Base-by-base conservation (phyloP, 2,888 invertebrate genomes). In the Nemotelus pantherinus region DNA sequence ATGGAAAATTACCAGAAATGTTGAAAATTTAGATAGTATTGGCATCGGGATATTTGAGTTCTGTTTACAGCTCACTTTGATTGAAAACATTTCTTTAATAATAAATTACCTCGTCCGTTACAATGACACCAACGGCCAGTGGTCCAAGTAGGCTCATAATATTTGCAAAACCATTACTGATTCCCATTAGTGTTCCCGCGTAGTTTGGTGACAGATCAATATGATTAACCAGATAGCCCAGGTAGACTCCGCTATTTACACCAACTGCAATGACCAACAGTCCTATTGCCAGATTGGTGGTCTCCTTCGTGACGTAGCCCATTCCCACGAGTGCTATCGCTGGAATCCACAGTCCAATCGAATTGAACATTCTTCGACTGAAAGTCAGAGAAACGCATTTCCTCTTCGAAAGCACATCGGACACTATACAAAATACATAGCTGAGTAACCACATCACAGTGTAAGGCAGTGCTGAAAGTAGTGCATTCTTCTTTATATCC, bases 171-270 rank as follows among this genome's bases (percentile, higher is more conserved):
- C 91, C 89, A 84, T 93, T 93, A 0, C 92, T 91, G 50, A 93
- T 89, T 0, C 93, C 93, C 92, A 93, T 92, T 81, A 93, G 86
- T 2, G 90, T 89, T 0, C 93, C 93, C 2, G 93, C 91, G 82
- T 90, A 92, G 81, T 91, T 92, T 0, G 93, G 92, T 3, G 93
- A 90, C 58, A 93, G 86, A 83, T 93, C 93, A 83, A 93, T 91
- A 81, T 92, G 92, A 83, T 92, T 93, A 0, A 92, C 89, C 79
- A 91, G 88, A 81, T 90, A 91, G 3, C 92, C 92, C 78, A 90
- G 89, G 79, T 89, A 90, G 47, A 89, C 88, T 1, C 89, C 90
- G 0, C 91, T 89, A 82, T 92, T 92, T 4, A 90, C 85, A 0
- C 91, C 90, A 4, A 92, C 90, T 1, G 91, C 90, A 9, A 90